Conservation (phyloP, 2,797 vertebrate genomes). For the Hyperoplus immaculatus region DNA sequence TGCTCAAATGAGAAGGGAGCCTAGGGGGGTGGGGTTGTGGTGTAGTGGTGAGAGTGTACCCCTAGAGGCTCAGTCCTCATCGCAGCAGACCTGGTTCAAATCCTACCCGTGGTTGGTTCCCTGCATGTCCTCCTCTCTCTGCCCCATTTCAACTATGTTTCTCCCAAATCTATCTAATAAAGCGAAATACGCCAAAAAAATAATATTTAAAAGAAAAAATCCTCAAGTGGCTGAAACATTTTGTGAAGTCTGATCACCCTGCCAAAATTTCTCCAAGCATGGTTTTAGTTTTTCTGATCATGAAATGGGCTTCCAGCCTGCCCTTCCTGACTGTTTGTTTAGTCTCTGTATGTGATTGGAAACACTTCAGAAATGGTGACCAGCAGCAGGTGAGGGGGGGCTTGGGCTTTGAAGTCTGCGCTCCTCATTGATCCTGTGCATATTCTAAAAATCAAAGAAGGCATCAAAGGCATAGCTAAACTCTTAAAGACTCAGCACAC, state of each 20-base stretch:
- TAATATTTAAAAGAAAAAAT: not conserved
- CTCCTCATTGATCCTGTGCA: constrained; percentile 87
- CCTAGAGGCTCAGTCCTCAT: too few relatives aligned
- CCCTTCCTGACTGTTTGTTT: constrained; percentile 77
- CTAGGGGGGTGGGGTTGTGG: too few relatives aligned
- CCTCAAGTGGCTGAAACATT: constrained; percentile 40
- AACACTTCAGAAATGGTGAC: constrained; percentile 90
- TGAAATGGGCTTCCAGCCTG: constrained; percentile 46
- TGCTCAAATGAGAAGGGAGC: constrained; percentile 20
- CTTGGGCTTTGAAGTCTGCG: constrained; percentile 88
- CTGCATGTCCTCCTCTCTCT: too few relatives aligned
- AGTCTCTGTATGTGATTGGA: constrained; percentile 81
- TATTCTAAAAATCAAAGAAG: constrained; percentile 90
- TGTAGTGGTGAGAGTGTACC: too few relatives aligned
- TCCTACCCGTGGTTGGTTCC: too few relatives aligned
- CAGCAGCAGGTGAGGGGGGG: constrained; percentile 89
- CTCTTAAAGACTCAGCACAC: constrained; percentile 83
- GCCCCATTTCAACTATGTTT: too few relatives aligned
- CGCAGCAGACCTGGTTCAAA: too few relatives aligned
- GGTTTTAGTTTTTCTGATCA: constrained; percentile 73
- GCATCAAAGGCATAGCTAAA: constrained; percentile 88
- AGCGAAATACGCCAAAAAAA: too few relatives aligned
- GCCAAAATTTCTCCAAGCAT: constrained; percentile 58
- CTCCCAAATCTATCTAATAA: too few relatives aligned
- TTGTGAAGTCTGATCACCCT: constrained; percentile 40